These are phyloP conservation scores for Callipepla squamata DNA, from an alignment of 2,113 vertebrate species.

Conservation along the genomic window DNA sequence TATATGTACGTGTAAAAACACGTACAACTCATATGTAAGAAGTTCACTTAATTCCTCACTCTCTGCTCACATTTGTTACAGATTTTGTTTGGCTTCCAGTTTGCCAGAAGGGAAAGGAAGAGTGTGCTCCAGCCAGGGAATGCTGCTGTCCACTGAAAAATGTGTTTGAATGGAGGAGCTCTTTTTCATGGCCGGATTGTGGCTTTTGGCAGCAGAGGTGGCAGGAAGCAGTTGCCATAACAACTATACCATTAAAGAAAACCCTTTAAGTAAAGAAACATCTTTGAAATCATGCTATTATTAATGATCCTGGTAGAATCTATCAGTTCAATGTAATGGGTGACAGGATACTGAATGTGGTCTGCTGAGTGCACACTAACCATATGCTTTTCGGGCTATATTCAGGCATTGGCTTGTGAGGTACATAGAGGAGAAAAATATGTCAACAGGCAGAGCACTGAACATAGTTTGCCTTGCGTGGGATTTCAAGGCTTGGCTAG, in stretches of 20 bases:
- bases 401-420: slow-evolving; percentile 39
- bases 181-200: slow-evolving; percentile 69
- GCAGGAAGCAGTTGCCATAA: slow-evolving; percentile 71
- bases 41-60: slow-evolving; percentile 57
- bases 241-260: slow-evolving; percentile 39
- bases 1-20: slow-evolving; percentile 20
- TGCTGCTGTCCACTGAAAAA: slow-evolving; percentile 70
- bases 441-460: slow-evolving; percentile 30
- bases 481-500: slow-evolving; percentile 60
- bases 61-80: slow-evolving; percentile 49
- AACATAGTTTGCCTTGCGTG: slow-evolving; percentile 59
- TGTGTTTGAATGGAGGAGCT: slow-evolving; percentile 59
- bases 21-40: slow-evolving; percentile 33
- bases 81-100: slow-evolving; percentile 64
- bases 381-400: slow-evolving; percentile 19
- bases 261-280: not conserved
- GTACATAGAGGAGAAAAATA: slow-evolving; percentile 42
- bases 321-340: slow-evolving; percentile 11
- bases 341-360: not conserved
- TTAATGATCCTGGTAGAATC: slow-evolving; percentile 10
- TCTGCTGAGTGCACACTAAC: not conserved
- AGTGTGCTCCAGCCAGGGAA: slow-evolving; percentile 58
- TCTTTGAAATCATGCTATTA: slow-evolving; percentile 43
- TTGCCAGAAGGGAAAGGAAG: slow-evolving; percentile 58
- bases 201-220: slow-evolving; percentile 65